Conservation (phyloP, 2,113 vertebrate genomes). For the Carassius carassius region DNA sequence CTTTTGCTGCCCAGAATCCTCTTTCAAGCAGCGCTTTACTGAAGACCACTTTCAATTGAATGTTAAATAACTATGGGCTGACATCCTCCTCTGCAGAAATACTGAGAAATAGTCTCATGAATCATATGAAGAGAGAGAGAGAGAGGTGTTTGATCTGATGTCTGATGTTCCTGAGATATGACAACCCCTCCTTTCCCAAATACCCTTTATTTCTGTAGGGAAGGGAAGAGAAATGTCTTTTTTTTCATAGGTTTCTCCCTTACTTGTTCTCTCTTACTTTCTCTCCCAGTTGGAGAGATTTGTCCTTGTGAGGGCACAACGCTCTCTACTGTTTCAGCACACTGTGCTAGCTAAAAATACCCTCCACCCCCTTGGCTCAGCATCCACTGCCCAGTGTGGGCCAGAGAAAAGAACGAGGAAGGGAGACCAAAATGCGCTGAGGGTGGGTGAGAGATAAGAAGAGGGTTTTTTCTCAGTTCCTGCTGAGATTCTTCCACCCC, state of each 20-base stretch:
- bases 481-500: neutral
- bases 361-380: slow-evolving; percentile 45
- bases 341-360: slow-evolving; percentile 56
- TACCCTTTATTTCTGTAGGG: slow-evolving; percentile 13
- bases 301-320: slow-evolving; percentile 56
- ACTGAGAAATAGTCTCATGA: neutral
- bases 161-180: neutral
- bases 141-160: slow-evolving; percentile 21
- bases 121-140: neutral
- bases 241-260: neutral
- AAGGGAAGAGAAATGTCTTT: slow-evolving; percentile 29
- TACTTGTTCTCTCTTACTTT: neutral
- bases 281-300: slow-evolving; percentile 41
- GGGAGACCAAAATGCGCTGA: slow-evolving; percentile 17
- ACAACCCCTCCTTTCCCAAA: slow-evolving; percentile 5
- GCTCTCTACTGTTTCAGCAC: slow-evolving; percentile 55
- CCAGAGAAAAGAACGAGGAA: slow-evolving; percentile 24
- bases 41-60: neutral
- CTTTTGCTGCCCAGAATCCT: neutral
- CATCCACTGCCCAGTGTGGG: slow-evolving; percentile 49
- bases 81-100: neutral
- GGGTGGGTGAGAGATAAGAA: slow-evolving; percentile 7
- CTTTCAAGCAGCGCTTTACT: neutral
- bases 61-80: slow-evolving; percentile 10
- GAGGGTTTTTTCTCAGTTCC: neutral